Evolutionary conservation across 2,113 vertebrate genomes (phyloP).

Genomic region (Etheostoma cragini): DNA sequence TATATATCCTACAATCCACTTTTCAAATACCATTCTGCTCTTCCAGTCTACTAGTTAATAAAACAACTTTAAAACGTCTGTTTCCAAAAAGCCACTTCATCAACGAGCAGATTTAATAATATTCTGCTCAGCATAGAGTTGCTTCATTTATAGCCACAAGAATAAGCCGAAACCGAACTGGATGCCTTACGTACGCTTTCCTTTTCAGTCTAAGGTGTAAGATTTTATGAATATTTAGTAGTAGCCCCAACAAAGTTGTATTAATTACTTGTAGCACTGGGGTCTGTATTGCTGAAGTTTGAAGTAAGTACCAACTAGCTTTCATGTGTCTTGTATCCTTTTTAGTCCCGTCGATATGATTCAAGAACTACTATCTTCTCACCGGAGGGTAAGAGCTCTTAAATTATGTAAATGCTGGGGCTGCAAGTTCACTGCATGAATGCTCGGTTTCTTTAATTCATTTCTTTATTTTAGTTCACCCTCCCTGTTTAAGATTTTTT

Average conservation of each 20-base stretch:
- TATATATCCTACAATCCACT: neutral
- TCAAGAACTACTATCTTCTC: conserved; percentile 61
- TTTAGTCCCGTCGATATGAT: conserved; percentile 54
- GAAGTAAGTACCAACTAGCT: neutral
- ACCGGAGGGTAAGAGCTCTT: conserved; percentile 40
- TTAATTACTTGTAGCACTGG: neutral
- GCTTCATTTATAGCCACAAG: neutral
- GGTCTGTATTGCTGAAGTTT: neutral
- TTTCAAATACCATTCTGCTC: neutral
- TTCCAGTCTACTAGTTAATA: too few species aligned
- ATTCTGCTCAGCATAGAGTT: neutral
- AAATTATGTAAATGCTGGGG: neutral
- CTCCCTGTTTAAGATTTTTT: neutral
- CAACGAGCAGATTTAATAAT: neutral
- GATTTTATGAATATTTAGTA: too few species aligned
- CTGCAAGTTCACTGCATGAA: neutral
- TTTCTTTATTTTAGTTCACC: neutral
- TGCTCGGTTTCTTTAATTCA: too few species aligned
- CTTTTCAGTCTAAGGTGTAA: neutral
- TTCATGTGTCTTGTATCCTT: neutral
- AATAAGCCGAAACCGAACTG: too few species aligned
- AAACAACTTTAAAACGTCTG: neutral
- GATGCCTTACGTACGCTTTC: too few species aligned
- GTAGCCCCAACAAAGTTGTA: neutral
- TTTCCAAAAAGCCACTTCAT: neutral